Evolutionary conservation across 2,113 vertebrate genomes (phyloP).

Genomic region (Odontesthes bonariensis): DNA sequence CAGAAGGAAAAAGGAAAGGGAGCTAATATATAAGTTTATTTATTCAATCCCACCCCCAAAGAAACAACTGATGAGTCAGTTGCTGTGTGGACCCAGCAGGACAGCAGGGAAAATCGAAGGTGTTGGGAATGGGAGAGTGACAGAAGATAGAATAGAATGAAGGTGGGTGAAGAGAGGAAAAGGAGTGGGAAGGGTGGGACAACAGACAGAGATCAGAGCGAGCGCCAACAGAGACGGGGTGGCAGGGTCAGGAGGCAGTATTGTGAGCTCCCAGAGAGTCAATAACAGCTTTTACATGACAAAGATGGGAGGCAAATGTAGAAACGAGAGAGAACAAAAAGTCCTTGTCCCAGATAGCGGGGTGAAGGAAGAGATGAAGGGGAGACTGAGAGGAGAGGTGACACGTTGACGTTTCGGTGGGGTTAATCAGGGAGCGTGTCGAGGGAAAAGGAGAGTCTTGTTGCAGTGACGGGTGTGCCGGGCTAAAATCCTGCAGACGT

Average conservation of each 20-base stretch:
- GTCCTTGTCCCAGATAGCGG: conserved; percentile 15
- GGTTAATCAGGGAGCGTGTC: conserved; percentile 72
- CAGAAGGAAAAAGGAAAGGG: too few species aligned
- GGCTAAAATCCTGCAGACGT: conserved; percentile 62
- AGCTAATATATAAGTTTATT: conserved; percentile 50
- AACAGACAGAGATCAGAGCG: conserved; percentile 36
- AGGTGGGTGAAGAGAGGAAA: conserved; percentile 42
- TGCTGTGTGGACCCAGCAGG: conserved; percentile 21
- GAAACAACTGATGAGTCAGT: conserved; percentile 59
- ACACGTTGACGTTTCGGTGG: conserved; percentile 30
- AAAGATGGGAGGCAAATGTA: conserved; percentile 37
- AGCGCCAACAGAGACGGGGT: conserved; percentile 30
- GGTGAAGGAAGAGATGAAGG: conserved; percentile 40
- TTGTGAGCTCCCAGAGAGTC: conserved; percentile 38
- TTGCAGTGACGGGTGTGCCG: conserved; percentile 72
- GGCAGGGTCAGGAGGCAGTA: conserved; percentile 7
- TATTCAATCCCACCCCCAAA: conserved; percentile 12
- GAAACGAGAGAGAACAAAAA: conserved; percentile 23
- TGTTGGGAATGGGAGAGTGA: conserved; percentile 34
- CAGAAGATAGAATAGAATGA: conserved; percentile 21
- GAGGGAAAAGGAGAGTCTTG: conserved; percentile 36
- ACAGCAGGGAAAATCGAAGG: conserved; percentile 48
- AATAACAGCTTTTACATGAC: conserved; percentile 24
- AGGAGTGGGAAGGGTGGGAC: conserved; percentile 11
- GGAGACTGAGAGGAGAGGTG: conserved; percentile 27